Evolutionary conservation across 2,113 vertebrate species (phyloP).

Genomic region (Melanotaenia duboulayi): DNA sequence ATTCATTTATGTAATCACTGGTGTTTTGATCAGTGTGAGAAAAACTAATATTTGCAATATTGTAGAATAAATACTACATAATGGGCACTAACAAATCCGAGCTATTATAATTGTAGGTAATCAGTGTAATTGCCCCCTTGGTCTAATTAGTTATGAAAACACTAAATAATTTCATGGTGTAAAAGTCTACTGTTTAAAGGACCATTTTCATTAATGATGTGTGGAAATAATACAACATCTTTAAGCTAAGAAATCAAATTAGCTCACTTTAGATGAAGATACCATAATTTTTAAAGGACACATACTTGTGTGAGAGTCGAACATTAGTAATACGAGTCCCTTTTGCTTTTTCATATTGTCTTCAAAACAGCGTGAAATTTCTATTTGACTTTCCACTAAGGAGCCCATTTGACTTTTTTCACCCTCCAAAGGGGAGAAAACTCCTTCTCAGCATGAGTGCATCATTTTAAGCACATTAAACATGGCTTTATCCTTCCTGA

Average conservation of each 20-base stretch:
- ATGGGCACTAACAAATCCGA: not conserved
- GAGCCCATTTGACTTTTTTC: constrained; percentile 60
- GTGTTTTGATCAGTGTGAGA: not conserved
- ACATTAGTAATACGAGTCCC: constrained; percentile 2
- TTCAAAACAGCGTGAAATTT: constrained; percentile 29
- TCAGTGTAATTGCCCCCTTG: not conserved
- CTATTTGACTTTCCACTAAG: constrained; percentile 26
- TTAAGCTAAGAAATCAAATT: not conserved
- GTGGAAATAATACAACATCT: not conserved
- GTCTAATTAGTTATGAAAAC: not conserved
- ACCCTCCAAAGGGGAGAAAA: constrained; percentile 36
- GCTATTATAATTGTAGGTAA: not conserved
- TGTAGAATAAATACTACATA: not conserved
- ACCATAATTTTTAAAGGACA: not conserved
- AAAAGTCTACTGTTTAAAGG: not conserved
- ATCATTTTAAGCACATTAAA: constrained; percentile 57
- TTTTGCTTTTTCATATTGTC: not conserved
- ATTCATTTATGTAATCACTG: constrained; percentile 3
- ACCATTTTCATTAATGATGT: not conserved
- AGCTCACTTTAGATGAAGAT: not conserved
- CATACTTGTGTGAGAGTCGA: not conserved
- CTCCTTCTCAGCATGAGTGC: constrained; percentile 52
- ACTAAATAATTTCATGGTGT: not conserved
- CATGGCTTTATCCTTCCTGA: constrained; percentile 36
- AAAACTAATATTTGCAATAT: not conserved